phyloP scores from a whole-genome alignment of 2,888 invertebrate genomes.

The Schizaphis graminum region DNA sequence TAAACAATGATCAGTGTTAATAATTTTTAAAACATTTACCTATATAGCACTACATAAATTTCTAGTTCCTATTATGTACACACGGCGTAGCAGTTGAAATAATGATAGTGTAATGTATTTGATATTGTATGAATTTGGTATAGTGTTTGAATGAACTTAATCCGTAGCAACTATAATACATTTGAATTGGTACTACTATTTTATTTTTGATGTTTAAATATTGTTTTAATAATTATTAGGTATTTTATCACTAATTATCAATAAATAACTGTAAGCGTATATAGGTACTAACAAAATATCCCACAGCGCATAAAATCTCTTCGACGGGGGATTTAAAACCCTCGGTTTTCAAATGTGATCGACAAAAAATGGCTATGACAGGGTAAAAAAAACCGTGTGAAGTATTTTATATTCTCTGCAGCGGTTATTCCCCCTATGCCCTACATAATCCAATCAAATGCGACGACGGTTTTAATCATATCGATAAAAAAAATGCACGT shows the following conservation, averaged over 20 bases:
- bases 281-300: neutral
- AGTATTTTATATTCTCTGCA: slow-evolving; percentile 57
- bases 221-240: neutral
- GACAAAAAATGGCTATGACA: slow-evolving; percentile 39
- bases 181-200: neutral
- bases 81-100: neutral
- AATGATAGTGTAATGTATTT: neutral
- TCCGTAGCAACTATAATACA: neutral
- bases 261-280: neutral
- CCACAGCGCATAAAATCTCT: slow-evolving; percentile 14
- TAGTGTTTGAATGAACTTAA: neutral
- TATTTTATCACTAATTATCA: neutral
- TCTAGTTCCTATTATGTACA: neutral
- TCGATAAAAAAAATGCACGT: neutral
- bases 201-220: neutral
- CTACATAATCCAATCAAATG: slow-evolving; percentile 59
- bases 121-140: neutral
- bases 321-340: slow-evolving; percentile 6
- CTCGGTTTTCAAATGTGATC: slow-evolving; percentile 28
- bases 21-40: neutral
- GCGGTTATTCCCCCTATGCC: slow-evolving; percentile 38
- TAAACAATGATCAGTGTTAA: neutral
- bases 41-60: neutral
- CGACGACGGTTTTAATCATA: slow-evolving; percentile 61
- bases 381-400: slow-evolving; percentile 57